Percentiles rank a stretch among this genome's conserved stretches.
These are phyloP conservation scores for Melieria picta DNA, from an alignment of 2,888 invertebrate species.

Conservation along the genomic window DNA sequence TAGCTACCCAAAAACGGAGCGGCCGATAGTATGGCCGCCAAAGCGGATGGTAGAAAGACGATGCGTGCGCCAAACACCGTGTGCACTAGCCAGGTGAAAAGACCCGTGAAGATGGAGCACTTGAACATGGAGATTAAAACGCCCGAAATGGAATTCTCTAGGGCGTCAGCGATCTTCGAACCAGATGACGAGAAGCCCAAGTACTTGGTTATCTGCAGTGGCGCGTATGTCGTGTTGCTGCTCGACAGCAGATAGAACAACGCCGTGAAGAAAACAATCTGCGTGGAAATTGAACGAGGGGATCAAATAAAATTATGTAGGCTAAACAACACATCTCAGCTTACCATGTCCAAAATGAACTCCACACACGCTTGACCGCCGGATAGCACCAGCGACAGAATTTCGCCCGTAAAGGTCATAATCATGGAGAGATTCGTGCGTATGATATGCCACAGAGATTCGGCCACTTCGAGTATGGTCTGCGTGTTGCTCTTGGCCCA, in stretches of 20 bases:
- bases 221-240: conserved; percentile 88
- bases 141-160: conserved; percentile 90
- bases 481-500: conserved; percentile 93
- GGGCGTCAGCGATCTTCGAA: conserved; percentile 79
- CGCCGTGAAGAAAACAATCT: conserved; percentile 97
- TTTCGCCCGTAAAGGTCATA: conserved; percentile 85
- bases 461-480: conserved; percentile 85
- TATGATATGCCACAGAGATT: conserved; percentile 89
- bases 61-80: conserved; percentile 94
- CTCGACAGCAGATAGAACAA: conserved; percentile 94
- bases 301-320: neutral
- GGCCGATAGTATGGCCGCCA: conserved; percentile 93
- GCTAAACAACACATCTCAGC: conserved; percentile 1
- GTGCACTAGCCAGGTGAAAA: conserved; percentile 98
- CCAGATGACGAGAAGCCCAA: conserved; percentile 81
- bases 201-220: conserved; percentile 86
- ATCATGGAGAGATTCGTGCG: conserved; percentile 91
- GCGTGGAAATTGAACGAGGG: conserved; percentile 32
- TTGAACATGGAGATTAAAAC: conserved; percentile 97
- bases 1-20: conserved; percentile 97
- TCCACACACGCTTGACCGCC: conserved; percentile 91
- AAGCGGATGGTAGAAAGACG: conserved; percentile 87
- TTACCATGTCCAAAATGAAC: conserved; percentile 84
- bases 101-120: conserved; percentile 95
- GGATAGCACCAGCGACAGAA: conserved; percentile 85